Percentiles rank a stretch among this genome's conserved stretches.
Evolutionary conservation across 2,888 invertebrate genomes (phyloP).

Genomic region (Esperia sulphurella): DNA sequence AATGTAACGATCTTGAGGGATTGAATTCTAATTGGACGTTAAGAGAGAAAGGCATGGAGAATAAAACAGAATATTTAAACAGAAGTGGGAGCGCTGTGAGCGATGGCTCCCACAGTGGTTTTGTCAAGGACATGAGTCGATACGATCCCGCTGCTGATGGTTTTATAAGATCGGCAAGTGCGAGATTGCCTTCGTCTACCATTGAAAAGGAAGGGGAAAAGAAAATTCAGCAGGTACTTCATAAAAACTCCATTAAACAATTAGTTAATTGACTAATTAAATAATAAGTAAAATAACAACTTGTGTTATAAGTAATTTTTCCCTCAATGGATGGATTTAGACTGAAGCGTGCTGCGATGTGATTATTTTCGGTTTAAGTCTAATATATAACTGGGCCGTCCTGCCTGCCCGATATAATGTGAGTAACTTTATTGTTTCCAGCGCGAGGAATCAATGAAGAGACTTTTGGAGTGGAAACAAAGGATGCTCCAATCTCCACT

Average conservation of each 20-base stretch:
- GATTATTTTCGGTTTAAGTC: too few relatives aligned
- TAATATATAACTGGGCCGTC: too few relatives aligned
- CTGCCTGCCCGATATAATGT: too few relatives aligned
- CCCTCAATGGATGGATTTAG: too few relatives aligned
- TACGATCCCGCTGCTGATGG: conserved; percentile 70
- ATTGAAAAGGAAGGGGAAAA: conserved; percentile 84
- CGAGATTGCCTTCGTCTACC: conserved; percentile 81
- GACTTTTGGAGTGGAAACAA: conserved; percentile 94
- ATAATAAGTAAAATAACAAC: not conserved
- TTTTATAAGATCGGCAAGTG: conserved; percentile 91
- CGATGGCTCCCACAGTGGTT: conserved; percentile 66
- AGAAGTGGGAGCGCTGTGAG: conserved; percentile 74
- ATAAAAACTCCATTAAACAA: too few relatives aligned
- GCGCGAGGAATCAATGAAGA: conserved; percentile 95
- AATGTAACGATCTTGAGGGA: conserved; percentile 57
- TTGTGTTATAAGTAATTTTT: too few relatives aligned
- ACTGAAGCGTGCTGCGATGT: too few relatives aligned
- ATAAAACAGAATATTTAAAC: conserved; percentile 60
- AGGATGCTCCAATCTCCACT: conserved; percentile 94
- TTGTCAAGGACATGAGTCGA: conserved; percentile 50
- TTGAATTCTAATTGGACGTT: conserved; percentile 74
- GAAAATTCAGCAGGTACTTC: conserved; percentile 84
- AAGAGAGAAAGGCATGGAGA: conserved; percentile 63
- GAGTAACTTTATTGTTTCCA: conserved; percentile 39
- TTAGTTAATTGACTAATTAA: too few relatives aligned